Evolutionary conservation across 2,888 invertebrate genomes (phyloP).

Genomic region (Drosophila setosimentum): DNA sequence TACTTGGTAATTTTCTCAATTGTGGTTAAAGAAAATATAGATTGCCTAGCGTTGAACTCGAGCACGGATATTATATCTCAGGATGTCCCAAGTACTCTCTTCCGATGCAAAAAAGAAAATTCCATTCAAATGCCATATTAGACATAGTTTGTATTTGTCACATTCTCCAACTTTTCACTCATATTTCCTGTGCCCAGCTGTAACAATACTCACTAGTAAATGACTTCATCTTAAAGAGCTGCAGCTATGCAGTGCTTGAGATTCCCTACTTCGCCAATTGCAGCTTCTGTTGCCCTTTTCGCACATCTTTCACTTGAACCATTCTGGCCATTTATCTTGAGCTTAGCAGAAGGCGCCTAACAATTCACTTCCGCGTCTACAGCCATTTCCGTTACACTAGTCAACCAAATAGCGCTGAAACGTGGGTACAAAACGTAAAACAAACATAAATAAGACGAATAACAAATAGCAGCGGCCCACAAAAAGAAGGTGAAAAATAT

Average conservation of each 20-base stretch:
- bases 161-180: constrained; percentile 3
- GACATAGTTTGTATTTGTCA: constrained; percentile 7
- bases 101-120: background rate
- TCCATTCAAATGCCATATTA: constrained; percentile 4
- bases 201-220: constrained; percentile 18
- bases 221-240: constrained; percentile 9
- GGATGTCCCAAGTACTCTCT: background rate
- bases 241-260: background rate
- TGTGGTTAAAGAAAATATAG: background rate
- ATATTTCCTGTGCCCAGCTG: constrained; percentile 24
- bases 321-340: constrained; percentile 44
- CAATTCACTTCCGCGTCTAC: constrained; percentile 78
- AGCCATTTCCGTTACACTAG: constrained; percentile 76
- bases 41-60: background rate
- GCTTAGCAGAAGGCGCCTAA: constrained; percentile 70
- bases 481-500: constrained; percentile 49
- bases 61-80: constrained; percentile 1
- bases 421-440: constrained; percentile 27
- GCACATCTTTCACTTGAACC: constrained; percentile 10
- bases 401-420: constrained; percentile 59
- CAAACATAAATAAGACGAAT: constrained; percentile 68
- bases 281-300: constrained; percentile 5
- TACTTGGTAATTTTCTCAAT: background rate
- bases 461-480: constrained; percentile 47
- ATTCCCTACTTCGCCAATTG: constrained; percentile 23